A percentile compares a stretch with the other conserved stretches of the same genome.
Evolutionary conservation across 2,888 invertebrate species (phyloP).

Genomic region (Drosophila greeni): DNA sequence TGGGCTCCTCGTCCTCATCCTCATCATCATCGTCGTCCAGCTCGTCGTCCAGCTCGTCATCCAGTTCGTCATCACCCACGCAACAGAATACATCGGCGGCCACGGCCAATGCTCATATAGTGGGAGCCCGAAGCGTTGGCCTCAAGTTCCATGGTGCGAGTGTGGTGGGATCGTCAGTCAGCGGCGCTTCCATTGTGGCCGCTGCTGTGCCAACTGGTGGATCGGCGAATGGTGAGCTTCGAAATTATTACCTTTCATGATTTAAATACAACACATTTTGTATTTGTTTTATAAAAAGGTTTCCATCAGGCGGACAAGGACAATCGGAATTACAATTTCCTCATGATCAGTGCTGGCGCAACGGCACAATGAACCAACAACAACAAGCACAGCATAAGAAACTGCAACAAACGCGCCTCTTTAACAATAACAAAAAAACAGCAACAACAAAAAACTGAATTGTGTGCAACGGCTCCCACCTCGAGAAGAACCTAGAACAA

Average conservation of each 20-base stretch:
- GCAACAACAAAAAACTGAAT: constrained; percentile 56
- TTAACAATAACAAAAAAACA: constrained; percentile 27
- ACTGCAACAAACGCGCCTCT: constrained; percentile 24
- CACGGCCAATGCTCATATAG: constrained; percentile 49
- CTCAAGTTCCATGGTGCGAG: constrained; percentile 47
- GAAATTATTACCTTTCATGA: too few relatives aligned
- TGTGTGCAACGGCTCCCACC: constrained; percentile 71
- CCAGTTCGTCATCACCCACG: constrained; percentile 69
- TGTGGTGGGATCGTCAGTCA: constrained; percentile 37
- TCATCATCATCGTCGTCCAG: constrained; percentile 45
- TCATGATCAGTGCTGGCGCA: constrained; percentile 62
- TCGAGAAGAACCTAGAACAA: constrained; percentile 37
- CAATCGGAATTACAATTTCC: constrained; percentile 60
- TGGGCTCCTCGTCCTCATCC: constrained; percentile 40
- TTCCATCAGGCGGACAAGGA: constrained; percentile 68
- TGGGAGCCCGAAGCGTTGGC: constrained; percentile 47
- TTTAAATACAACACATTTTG: not conserved
- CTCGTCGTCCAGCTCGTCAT: constrained; percentile 54
- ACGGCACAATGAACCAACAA: constrained; percentile 53
- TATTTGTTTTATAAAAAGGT: constrained; percentile 19
- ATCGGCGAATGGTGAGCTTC: constrained; percentile 63
- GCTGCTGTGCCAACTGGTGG: constrained; percentile 60
- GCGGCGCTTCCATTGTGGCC: constrained; percentile 57
- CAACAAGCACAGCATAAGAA: constrained; percentile 5
- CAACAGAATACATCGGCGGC: constrained; percentile 22